Percentiles rank a stretch among this genome's conserved stretches.
phyloP scores from a whole-genome alignment of 2,797 vertebrate species.

The Propithecus perrieri region DNA sequence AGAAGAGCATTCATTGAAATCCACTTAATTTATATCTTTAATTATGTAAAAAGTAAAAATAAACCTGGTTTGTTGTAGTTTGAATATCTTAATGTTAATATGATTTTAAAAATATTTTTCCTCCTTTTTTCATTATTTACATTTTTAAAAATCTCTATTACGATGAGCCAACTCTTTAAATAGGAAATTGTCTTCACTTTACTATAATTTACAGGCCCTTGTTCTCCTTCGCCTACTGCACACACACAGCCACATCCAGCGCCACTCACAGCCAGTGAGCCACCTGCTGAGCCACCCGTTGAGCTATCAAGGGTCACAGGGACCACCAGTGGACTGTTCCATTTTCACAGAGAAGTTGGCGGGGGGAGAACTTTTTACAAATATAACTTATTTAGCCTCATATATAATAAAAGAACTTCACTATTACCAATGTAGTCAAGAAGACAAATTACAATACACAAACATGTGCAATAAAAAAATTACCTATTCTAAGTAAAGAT shows the following conservation, averaged over 20 bases:
- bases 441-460: not conserved
- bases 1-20: not conserved
- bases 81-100: not conserved
- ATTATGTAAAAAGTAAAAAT: conserved; percentile 1
- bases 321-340: not conserved
- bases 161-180: not conserved
- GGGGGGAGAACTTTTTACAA: not conserved
- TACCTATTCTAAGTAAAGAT: not conserved
- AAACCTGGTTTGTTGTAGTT: not conserved
- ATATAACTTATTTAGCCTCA: not conserved
- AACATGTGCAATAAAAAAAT: not conserved
- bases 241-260: not conserved
- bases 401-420: not conserved
- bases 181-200: not conserved
- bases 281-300: fast-evolving
- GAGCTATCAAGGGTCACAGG: fast-evolving
- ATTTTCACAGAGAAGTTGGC: not conserved
- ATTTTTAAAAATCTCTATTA: not conserved
- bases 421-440: fast-evolving
- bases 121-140: not conserved
- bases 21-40: not conserved
- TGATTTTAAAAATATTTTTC: not conserved
- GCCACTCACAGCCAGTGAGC: too few species aligned
- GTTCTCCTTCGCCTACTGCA: too few species aligned
- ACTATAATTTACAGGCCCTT: not conserved